These are phyloP conservation scores for Dasysyrphus albostriatus DNA, from an alignment of 2,888 invertebrate species.

Conservation along the genomic window DNA sequence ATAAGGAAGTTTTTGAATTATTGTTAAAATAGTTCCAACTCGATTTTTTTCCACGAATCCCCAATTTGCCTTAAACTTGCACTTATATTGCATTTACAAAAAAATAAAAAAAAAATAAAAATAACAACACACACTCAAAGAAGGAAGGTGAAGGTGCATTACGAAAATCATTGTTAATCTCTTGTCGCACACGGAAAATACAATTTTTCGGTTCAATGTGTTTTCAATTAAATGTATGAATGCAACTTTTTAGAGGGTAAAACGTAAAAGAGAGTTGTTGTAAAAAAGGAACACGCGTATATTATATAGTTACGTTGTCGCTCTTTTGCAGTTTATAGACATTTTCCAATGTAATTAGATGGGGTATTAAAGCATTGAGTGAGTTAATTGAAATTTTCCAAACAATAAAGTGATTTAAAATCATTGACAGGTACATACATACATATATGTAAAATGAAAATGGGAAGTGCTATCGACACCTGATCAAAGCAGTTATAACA, in stretches of 20 bases:
- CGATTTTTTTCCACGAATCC: neutral
- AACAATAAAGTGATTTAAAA: conserved; percentile 62
- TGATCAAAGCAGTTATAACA: conserved; percentile 4
- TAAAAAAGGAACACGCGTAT: neutral
- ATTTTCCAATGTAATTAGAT: conserved; percentile 58
- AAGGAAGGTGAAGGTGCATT: conserved; percentile 21
- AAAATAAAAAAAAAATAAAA: neutral
- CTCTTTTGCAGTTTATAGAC: conserved; percentile 35
- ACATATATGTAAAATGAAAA: neutral
- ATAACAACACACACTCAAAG: neutral
- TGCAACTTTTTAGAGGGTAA: conserved; percentile 13
- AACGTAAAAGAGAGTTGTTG: neutral
- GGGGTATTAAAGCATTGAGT: conserved; percentile 47
- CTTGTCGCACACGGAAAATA: conserved; percentile 49
- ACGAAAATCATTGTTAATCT: conserved; percentile 42
- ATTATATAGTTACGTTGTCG: neutral
- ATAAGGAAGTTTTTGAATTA: neutral
- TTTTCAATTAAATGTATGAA: conserved; percentile 59
- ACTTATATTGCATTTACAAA: neutral
- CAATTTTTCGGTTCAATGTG: conserved; percentile 63
- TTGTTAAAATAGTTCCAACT: neutral
- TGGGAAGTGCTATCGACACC: conserved; percentile 41
- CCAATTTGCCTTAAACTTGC: neutral
- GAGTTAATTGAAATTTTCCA: conserved; percentile 65
- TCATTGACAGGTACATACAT: conserved; percentile 32